Evolutionary conservation across 2,888 invertebrate species (phyloP), one percentile per base, ranked within the genome.

Genomic region (Polietes domitor): DNA sequence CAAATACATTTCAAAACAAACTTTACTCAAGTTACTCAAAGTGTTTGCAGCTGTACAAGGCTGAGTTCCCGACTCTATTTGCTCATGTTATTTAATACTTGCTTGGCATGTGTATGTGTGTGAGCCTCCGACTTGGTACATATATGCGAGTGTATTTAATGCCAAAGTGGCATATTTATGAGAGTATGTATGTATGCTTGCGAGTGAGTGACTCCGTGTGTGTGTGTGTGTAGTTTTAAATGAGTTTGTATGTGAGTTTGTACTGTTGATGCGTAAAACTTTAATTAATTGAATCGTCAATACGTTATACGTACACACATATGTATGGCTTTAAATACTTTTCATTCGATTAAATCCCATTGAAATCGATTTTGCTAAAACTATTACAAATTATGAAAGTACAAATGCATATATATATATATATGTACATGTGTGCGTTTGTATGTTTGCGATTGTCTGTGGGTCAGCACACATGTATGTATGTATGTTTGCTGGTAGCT

Each of bases 11-110:
- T 24, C 24, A 68, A 68, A 37, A 43, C 41, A 68, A 68, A 68
- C 43, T 68, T 68, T 43, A 1, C 68, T 68, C 41, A 68, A 68
- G 68, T 68, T 68, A 68, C 68, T 43, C 68, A 68, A 68, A 43
- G 43, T 15, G 21, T 68, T 68, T 68, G 68, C 43, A 68, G 21
- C 68, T 41, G 68, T 21, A 68, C 43, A 43, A 68, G 68, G 68
- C 68, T 43, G 61, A 61, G 41, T 68, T 68, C 68, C 43, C 68
- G 41, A 24, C 68, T 68, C 21, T 24, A 68, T 43, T 43, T 43
- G 37, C 24, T 41, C 21, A 61, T 65, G 65, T 65, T 68, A 41
- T 68, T 68, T 41, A 19, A 68, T 43, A 43, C 43, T 19, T 43
- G 43, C 24, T 68, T 15, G 17, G 43, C 24, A 24, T 26, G 26